Conservation (phyloP, 2,113 vertebrate genomes). For the Athene cunicularia region DNA sequence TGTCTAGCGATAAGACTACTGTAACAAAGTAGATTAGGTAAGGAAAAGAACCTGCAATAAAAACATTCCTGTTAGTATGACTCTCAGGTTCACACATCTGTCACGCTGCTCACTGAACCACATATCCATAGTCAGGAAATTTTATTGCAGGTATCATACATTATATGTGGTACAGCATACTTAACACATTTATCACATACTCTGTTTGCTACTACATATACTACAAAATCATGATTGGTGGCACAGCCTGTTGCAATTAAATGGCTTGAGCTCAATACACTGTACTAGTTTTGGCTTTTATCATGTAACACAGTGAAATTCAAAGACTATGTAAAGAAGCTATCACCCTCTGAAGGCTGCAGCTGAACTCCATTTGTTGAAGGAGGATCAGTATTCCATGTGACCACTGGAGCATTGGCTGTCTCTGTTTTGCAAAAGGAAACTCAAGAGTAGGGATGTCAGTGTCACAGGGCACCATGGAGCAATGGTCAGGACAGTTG, state of each 20-base stretch:
- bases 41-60: not conserved
- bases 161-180: not conserved
- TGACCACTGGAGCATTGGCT: accelerated
- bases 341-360: not conserved
- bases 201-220: not conserved
- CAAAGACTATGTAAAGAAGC: not conserved
- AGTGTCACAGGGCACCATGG: too few relatives aligned
- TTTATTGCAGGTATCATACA: not conserved
- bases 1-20: not conserved
- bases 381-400: not conserved
- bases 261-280: not conserved
- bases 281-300: not conserved
- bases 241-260: not conserved
- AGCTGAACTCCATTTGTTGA: accelerated
- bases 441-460: not conserved
- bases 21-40: not conserved
- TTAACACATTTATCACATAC: not conserved
- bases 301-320: accelerated
- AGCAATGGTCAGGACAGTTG: accelerated
- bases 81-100: not conserved
- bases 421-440: not conserved
- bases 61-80: not conserved
- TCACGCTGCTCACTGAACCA: not conserved
- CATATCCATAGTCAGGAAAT: not conserved
- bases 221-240: not conserved